phyloP scores from a whole-genome alignment of 2,113 vertebrate species.

The Antennarius striatus region DNA sequence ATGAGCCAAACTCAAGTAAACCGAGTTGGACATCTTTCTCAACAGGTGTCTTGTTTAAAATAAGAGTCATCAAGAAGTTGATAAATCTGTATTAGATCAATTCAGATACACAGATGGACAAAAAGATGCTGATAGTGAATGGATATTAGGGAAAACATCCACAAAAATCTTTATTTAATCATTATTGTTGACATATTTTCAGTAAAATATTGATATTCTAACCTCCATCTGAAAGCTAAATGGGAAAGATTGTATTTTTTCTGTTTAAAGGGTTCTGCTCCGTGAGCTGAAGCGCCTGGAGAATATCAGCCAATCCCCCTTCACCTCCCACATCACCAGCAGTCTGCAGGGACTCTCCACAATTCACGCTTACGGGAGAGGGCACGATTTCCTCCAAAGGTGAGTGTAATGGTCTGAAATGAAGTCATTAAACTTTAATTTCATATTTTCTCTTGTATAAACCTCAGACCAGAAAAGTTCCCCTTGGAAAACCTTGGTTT shows the following conservation, averaged over 20 bases:
- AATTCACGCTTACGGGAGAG: constrained; percentile 82
- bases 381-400: constrained; percentile 77
- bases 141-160: too few species aligned
- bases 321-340: constrained; percentile 85
- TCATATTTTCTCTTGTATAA: constrained; percentile 12
- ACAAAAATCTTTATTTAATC: not conserved
- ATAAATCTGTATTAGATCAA: too few species aligned
- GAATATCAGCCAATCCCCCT: constrained; percentile 85
- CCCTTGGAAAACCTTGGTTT: not conserved
- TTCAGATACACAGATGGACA: too few species aligned
- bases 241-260: constrained; percentile 10
- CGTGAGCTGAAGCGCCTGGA: constrained; percentile 85
- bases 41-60: too few species aligned
- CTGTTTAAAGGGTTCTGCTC: constrained; percentile 77
- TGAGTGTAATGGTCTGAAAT: constrained; percentile 30
- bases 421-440: constrained; percentile 44
- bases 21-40: too few species aligned
- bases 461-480: not conserved
- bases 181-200: not conserved
- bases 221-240: not conserved
- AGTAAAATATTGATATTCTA: not conserved
- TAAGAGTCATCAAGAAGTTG: too few species aligned
- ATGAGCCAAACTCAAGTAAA: too few species aligned
- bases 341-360: constrained; percentile 84
- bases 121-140: too few species aligned